A percentile compares a stretch with the other conserved stretches of the same genome.
Evolutionary conservation across 2,113 vertebrate species (phyloP).

Genomic region (Crocuta crocuta): DNA sequence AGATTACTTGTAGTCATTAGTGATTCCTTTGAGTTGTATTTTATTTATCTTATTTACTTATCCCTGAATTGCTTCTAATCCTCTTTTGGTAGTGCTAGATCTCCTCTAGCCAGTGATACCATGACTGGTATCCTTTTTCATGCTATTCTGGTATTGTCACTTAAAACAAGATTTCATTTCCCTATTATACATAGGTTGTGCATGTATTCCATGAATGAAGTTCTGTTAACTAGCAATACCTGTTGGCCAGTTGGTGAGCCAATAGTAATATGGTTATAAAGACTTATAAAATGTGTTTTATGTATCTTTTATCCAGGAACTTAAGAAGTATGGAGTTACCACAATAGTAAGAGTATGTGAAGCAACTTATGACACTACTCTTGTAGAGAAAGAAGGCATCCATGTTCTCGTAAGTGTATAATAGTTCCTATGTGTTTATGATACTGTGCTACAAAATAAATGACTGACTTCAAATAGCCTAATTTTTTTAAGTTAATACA

Average conservation of each 20-base stretch:
- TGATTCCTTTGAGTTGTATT: not conserved
- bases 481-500: not conserved
- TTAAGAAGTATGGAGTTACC: conserved; percentile 98
- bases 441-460: not conserved
- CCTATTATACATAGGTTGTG: not conserved
- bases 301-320: conserved; percentile 88
- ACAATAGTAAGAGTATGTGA: conserved; percentile 99
- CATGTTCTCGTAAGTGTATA: conserved; percentile 94
- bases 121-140: not conserved
- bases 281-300: not conserved
- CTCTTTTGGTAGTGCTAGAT: not conserved
- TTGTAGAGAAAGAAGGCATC: conserved; percentile 99
- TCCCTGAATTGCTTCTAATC: not conserved
- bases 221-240: not conserved
- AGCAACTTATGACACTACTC: conserved; percentile 96
- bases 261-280: not conserved
- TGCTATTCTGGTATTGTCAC: not conserved
- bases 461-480: not conserved
- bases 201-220: not conserved
- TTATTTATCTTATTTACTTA: not conserved
- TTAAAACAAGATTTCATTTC: not conserved
- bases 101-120: not conserved
- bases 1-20: not conserved
- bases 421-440: not conserved
- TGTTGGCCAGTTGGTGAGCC: not conserved